Evolutionary conservation across 2,113 vertebrate genomes (phyloP), one percentile per base, ranked within the genome.

Genomic region (Opisthocomus hoazin): DNA sequence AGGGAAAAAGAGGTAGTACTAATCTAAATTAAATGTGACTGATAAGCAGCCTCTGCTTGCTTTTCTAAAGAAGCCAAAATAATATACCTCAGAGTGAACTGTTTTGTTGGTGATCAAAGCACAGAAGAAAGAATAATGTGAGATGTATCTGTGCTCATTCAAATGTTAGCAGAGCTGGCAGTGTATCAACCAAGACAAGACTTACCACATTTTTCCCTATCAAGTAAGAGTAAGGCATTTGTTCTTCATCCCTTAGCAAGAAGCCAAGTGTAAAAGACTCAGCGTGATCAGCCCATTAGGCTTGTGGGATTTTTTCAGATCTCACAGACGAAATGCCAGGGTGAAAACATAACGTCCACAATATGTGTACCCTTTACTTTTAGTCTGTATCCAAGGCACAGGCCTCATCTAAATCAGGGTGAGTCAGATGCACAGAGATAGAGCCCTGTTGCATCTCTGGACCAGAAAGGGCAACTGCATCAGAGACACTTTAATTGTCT

Each of bases 391-490:
- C 23, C 30, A 56, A 65, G 34, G 11, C 19, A 76, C 18, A 91
- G 5, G 3, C 6, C 2, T 34, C 36, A 64, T 64, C 9, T 50
- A 60, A 68, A 17, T 14, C 1, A 4, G 2, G 11, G 12, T 34
- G 54, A 71, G 18, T 5, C 75, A 68, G n/a, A 48, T 46, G 10
- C 18, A 36, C 23, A 75, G 36, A 65, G 10, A 19, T 68, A 23
- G 61, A 50, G 8, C 8, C 26, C 9, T 54, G 10, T 46, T 78
- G 23, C 9, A 24, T 34, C 29, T 71, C 34, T 5, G 3, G 9
- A 34, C 3, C 0, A 6, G 15, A 22, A 81, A 57, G 22, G 8
- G 10, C 29, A 66, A 21, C 17, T 32, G 4, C 2, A 3, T 63
- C 16, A 74, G n/a, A 78, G 89, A 58, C 11, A 36, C 2, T 69